These are phyloP conservation scores for Napeogenes inachia DNA, from an alignment of 2,888 invertebrate species.

Conservation along the genomic window DNA sequence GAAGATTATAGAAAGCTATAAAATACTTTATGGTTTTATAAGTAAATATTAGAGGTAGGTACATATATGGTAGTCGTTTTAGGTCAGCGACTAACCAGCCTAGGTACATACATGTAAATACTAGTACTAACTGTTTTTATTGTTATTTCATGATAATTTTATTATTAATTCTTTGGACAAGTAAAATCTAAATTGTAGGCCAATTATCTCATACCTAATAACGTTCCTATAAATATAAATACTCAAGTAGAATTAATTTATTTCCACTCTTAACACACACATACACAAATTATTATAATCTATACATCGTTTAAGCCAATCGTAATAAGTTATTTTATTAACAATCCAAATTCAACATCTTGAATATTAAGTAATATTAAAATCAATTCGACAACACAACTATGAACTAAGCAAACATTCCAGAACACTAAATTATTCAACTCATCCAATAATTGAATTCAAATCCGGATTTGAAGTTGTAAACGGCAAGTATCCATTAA, in stretches of 20 bases:
- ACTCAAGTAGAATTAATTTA: too few species aligned
- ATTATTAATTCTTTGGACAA: neutral
- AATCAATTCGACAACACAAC: neutral
- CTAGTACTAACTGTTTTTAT: conserved; percentile 22
- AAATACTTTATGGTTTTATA: conserved; percentile 13
- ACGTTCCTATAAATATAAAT: too few species aligned
- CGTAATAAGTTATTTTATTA: neutral
- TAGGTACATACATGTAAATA: conserved; percentile 17
- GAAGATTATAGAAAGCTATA: conserved; percentile 2
- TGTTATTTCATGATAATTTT: conserved; percentile 23
- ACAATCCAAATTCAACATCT: neutral
- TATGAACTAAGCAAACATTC: conserved; percentile 11
- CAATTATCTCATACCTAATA: neutral
- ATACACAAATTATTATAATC: too few species aligned
- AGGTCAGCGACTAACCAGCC: conserved; percentile 23
- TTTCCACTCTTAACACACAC: too few species aligned
- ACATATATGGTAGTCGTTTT: conserved; percentile 20
- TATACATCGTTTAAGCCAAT: too few species aligned
- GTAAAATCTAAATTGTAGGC: neutral
- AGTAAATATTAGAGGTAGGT: conserved; percentile 22
- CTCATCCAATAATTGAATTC: conserved; percentile 29
- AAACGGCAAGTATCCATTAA: conserved; percentile 42
- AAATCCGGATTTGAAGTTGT: conserved; percentile 29
- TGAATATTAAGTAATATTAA: neutral
- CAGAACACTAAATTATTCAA: conserved; percentile 21